Evolutionary conservation across 2,113 vertebrate genomes (phyloP), one percentile per base, ranked within the genome.

Genomic region (Oncorhynchus masou): DNA sequence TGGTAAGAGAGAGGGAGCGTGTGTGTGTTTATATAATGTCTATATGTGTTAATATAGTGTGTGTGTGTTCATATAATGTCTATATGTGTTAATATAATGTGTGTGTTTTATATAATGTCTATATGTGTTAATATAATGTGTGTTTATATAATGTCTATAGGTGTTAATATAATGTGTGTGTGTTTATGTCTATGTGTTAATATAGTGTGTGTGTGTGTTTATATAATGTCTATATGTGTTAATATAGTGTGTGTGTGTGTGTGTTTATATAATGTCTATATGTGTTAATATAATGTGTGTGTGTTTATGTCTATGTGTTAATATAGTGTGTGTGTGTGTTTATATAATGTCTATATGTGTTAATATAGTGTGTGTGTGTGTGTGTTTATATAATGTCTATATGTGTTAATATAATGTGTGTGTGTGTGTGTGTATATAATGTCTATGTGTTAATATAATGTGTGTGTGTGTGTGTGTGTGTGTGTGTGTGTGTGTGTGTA

Each of bases 1-100:
- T 78, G 92, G 94, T 95, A 70, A 73, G 49, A 64, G 27, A 71
- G 15, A 22, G 65, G 29, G n/a, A 51, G 79, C 66, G 68, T 74
- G 20, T n/a, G 39, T 70, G 20, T 9, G 6, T 6, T 0, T 60
- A 9, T 24, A 4, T 1, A 19, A 51, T 4, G 29, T 67, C 27
- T 27, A 27, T 27, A 3, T 27, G 27, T 27, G 27, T 27, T 27
- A 3, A 27, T 27, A 12, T 3, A 19, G 8, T 4, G 29, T 67
- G 3, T 39, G 20, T 72, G 68, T 51, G 34, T 39, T 34, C 0
- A 34, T 34, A 6, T 34, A 34, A 8, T 34, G 31, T 54, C 16
- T 19, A n/a, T 51, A n/a, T 57, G 27, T 68, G 0, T 60, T 48
- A 67, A 16, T 24, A 11, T 3, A 19, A 15, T 6, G 8, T 12